Conservation (phyloP, 2,797 vertebrate genomes). For the Coluber constrictor region DNA sequence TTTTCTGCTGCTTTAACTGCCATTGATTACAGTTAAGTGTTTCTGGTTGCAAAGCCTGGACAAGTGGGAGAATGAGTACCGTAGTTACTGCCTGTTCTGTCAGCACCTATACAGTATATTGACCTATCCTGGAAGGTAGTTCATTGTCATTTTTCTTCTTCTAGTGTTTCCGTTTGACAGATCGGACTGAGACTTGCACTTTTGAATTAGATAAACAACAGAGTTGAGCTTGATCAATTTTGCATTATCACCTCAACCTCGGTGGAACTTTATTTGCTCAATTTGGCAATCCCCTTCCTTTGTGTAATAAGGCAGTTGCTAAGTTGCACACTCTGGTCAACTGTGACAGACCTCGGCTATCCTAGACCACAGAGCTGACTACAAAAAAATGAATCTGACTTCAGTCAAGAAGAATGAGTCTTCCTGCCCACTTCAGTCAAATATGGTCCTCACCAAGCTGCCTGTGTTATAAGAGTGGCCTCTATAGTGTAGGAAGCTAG, state of each 20-base stretch:
- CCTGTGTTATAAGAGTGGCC: not conserved
- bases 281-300: not conserved
- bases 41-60: not conserved
- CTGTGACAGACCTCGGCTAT: not conserved
- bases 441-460: not conserved
- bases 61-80: not conserved
- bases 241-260: not conserved
- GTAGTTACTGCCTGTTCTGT: not conserved
- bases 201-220: not conserved
- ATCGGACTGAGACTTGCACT: not conserved
- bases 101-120: not conserved
- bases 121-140: not conserved
- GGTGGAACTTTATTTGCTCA: not conserved
- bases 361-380: not conserved
- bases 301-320: not conserved
- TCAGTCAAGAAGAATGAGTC: not conserved
- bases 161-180: not conserved
- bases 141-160: not conserved
- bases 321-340: not conserved
- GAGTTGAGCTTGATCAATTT: not conserved
- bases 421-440: not conserved
- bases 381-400: not conserved
- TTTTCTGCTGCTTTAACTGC: not conserved
- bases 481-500: too few species aligned
- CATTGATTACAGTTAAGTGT: not conserved